Evolutionary conservation across 1,140 invertebrate genomes (phyloP).

Genomic region (Heliconius eleuchia): DNA sequence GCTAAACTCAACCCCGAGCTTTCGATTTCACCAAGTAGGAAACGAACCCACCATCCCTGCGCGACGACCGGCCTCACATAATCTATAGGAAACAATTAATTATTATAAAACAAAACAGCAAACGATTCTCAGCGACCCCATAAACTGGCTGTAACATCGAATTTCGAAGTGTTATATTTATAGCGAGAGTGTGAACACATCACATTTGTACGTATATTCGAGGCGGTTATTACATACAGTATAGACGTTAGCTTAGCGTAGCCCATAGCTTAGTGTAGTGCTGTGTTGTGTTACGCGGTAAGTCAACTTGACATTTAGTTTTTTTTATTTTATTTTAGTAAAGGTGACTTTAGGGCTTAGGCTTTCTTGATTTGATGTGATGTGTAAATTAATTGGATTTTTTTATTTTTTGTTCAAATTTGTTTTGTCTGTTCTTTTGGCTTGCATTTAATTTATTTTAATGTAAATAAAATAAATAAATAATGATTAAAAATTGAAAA

Average conservation of each 20-base stretch:
- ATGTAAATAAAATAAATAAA: too few relatives aligned
- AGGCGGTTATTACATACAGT: slow-evolving; percentile 52
- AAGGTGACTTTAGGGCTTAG: background rate
- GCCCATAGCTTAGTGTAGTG: slow-evolving; percentile 24
- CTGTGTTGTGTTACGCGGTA: slow-evolving; percentile 30
- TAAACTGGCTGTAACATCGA: slow-evolving; percentile 48
- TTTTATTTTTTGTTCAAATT: too few relatives aligned
- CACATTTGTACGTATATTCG: slow-evolving; percentile 20
- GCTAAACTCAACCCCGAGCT: too few relatives aligned
- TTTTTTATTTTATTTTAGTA: slow-evolving; percentile 9
- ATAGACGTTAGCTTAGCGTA: slow-evolving; percentile 43
- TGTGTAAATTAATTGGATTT: too few relatives aligned
- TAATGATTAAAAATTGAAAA: too few relatives aligned
- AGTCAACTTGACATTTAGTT: slow-evolving; percentile 11
- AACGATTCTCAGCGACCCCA: slow-evolving; percentile 34
- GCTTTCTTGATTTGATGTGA: too few relatives aligned
- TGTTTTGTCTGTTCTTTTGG: too few relatives aligned
- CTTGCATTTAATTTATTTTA: too few relatives aligned
- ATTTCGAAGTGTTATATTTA: slow-evolving; percentile 53
- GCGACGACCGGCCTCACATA: too few relatives aligned
- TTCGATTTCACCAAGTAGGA: too few relatives aligned
- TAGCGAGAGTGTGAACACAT: slow-evolving; percentile 49
- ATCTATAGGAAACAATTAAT: background rate
- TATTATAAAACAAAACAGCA: background rate
- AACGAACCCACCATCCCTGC: too few relatives aligned